These are phyloP conservation scores for Cyanoderma ruficeps DNA, from an alignment of 2,113 vertebrate genomes.

Conservation along the genomic window DNA sequence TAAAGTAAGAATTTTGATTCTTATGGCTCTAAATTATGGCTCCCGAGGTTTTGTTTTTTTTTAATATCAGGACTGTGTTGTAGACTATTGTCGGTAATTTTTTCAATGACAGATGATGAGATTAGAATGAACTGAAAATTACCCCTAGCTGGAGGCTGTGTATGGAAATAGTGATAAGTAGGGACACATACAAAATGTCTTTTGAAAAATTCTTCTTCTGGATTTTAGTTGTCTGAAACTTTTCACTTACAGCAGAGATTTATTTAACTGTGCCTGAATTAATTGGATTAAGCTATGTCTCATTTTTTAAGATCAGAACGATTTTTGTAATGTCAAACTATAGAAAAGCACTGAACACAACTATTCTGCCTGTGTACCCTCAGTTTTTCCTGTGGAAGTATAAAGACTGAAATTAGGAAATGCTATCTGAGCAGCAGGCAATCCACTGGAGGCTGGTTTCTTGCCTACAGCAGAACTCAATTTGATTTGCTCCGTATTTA, in stretches of 20 bases:
- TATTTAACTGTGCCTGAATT: neutral
- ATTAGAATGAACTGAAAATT: slow-evolving; percentile 1
- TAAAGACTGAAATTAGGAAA: slow-evolving; percentile 28
- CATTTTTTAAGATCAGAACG: neutral
- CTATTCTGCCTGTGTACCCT: rapidly evolving
- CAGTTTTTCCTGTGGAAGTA: neutral
- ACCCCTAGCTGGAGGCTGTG: neutral
- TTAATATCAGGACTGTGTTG: neutral
- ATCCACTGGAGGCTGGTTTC: slow-evolving; percentile 25
- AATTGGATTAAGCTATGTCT: neutral
- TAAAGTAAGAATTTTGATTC: neutral
- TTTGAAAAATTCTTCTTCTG: neutral
- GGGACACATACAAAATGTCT: neutral
- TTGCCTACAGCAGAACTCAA: slow-evolving; percentile 38
- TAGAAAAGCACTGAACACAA: neutral
- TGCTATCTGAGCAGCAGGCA: neutral
- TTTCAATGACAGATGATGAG: neutral
- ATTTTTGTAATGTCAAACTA: neutral
- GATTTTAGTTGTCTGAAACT: neutral
- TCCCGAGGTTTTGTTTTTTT: neutral
- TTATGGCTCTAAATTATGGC: neutral
- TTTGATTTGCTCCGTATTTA: slow-evolving; percentile 47
- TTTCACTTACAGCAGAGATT: neutral
- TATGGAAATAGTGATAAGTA: neutral
- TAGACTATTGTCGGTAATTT: neutral